Percentiles rank a stretch among this genome's conserved stretches.
Conservation (phyloP, 2,888 invertebrate genomes). For the Dione vanillae region DNA sequence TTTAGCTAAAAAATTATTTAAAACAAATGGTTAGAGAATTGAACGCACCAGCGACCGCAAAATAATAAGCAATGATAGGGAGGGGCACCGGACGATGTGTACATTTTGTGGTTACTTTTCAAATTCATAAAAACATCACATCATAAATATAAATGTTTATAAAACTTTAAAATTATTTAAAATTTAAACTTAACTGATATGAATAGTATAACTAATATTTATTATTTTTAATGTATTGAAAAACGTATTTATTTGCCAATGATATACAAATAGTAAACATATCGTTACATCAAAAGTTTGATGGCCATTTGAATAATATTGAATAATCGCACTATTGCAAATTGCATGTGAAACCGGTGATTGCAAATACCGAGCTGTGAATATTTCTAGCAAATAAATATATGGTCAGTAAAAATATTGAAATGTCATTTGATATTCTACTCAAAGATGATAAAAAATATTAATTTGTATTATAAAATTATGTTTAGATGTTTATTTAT, state of each 20-base stretch:
- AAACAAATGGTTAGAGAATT: too few species aligned
- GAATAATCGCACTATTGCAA: slow-evolving; percentile 56
- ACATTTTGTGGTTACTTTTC: too few species aligned
- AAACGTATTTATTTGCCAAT: not conserved
- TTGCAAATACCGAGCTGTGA: slow-evolving; percentile 67
- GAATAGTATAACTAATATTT: too few species aligned
- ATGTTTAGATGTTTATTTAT: not conserved
- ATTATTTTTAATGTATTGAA: not conserved
- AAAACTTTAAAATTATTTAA: too few species aligned
- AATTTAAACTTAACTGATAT: too few species aligned
- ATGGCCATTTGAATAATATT: slow-evolving; percentile 50
- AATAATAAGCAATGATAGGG: too few species aligned
- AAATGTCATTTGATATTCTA: slow-evolving; percentile 53
- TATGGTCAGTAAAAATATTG: slow-evolving; percentile 70
- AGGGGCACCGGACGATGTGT: too few species aligned
- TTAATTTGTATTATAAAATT: too few species aligned
- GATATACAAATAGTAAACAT: slow-evolving; percentile 13
- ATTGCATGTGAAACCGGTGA: slow-evolving; percentile 67
- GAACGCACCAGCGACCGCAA: too few species aligned
- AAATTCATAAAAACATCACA: too few species aligned
- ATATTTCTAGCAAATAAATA: slow-evolving; percentile 64
- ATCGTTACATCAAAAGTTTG: slow-evolving; percentile 24
- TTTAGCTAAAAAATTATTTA: too few species aligned
- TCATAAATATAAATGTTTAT: too few species aligned
- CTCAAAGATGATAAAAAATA: slow-evolving; percentile 17